phyloP scores from a whole-genome alignment of 2,113 vertebrate species.

The Trematocara nigrifrons region DNA sequence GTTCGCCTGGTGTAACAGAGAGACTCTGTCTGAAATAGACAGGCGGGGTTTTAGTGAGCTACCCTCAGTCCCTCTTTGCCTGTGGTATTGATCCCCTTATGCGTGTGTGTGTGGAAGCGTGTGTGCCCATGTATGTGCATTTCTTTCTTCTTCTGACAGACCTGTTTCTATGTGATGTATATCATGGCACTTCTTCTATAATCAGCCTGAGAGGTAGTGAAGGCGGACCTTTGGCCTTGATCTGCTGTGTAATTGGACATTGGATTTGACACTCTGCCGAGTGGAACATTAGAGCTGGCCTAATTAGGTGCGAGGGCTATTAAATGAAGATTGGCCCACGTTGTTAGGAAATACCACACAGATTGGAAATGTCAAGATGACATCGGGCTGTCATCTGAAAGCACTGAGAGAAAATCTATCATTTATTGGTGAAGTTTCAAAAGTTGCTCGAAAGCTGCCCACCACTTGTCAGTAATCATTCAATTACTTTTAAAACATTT shows the following conservation, averaged over 20 bases:
- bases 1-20: slow-evolving; percentile 48
- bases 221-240: slow-evolving; percentile 71
- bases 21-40: slow-evolving; percentile 59
- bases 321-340: slow-evolving; percentile 64
- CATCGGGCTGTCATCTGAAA: slow-evolving; percentile 41
- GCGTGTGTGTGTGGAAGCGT: not conserved
- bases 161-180: slow-evolving; percentile 39
- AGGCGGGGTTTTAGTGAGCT: slow-evolving; percentile 48
- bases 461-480: slow-evolving; percentile 22
- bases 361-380: slow-evolving; percentile 69
- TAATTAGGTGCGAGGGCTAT: slow-evolving; percentile 74
- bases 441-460: slow-evolving; percentile 41
- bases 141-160: slow-evolving; percentile 34
- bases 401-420: slow-evolving; percentile 46
- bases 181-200: slow-evolving; percentile 54
- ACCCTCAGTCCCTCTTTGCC: slow-evolving; percentile 31
- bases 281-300: slow-evolving; percentile 71
- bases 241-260: slow-evolving; percentile 74
- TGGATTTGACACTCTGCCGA: slow-evolving; percentile 69
- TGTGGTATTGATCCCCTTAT: slow-evolving; percentile 51
- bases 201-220: slow-evolving; percentile 61
- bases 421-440: slow-evolving; percentile 56
- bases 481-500: slow-evolving; percentile 15
- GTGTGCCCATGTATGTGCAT: not conserved
- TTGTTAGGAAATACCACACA: slow-evolving; percentile 73